Evolutionary conservation across 2,888 invertebrate genomes (phyloP).

Genomic region (Mycalesis mineus): DNA sequence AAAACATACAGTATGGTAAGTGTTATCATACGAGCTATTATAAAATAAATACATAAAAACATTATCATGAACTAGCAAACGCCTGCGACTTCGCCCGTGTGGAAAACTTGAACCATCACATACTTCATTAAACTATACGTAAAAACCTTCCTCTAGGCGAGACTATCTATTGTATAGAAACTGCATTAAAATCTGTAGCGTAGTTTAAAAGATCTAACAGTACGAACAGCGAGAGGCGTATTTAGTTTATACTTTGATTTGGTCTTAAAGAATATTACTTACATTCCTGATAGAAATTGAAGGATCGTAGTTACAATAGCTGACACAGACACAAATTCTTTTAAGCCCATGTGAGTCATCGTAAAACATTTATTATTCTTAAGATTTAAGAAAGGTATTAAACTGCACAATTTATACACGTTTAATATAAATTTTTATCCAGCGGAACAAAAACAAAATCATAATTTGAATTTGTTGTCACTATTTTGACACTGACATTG

Average conservation of each 20-base stretch:
- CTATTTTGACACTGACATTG: not conserved
- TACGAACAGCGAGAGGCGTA: no score
- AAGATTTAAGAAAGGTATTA: no score
- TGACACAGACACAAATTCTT: slow-evolving; percentile 48
- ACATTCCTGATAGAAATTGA: slow-evolving; percentile 92
- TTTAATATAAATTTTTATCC: not conserved
- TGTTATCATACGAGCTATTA: not conserved
- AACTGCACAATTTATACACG: not conserved
- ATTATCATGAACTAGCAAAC: not conserved
- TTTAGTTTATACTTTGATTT: no score
- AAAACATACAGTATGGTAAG: slow-evolving; percentile 34
- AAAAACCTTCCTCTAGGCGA: no score
- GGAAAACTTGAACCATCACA: no score
- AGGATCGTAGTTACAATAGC: slow-evolving; percentile 88
- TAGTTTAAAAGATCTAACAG: no score
- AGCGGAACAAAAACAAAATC: not conserved
- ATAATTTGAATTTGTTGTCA: not conserved
- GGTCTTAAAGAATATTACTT: slow-evolving; percentile 77
- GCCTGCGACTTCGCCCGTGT: no score
- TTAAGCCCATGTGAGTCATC: slow-evolving; percentile 44
- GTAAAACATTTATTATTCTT: not conserved
- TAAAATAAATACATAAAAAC: no score
- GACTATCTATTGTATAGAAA: no score
- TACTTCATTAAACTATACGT: no score
- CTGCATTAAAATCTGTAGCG: no score